These are phyloP conservation scores for Caloenas nicobarica DNA, from an alignment of 2,113 vertebrate genomes.

Conservation along the genomic window DNA sequence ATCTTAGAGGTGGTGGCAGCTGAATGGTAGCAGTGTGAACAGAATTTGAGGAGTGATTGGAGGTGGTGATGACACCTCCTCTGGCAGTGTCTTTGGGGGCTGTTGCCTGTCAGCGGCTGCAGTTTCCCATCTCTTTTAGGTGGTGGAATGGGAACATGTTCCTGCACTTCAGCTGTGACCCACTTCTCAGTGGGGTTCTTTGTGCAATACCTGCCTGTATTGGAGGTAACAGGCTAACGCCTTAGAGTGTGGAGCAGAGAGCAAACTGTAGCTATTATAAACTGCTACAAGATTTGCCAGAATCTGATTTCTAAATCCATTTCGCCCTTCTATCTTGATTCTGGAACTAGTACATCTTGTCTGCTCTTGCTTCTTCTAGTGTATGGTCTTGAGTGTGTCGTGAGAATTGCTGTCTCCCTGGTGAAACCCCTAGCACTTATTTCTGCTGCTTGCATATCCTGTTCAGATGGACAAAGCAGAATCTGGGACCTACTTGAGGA, in stretches of 20 bases:
- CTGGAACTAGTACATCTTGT: not conserved
- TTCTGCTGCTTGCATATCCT: not conserved
- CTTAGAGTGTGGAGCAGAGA: fast-evolving
- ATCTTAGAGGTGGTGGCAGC: not conserved
- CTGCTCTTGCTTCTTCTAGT: fast-evolving
- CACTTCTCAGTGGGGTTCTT: not conserved
- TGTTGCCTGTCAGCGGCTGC: not conserved
- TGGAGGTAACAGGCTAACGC: not conserved
- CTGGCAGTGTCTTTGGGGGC: not conserved
- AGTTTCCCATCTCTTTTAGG: fast-evolving
- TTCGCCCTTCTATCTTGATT: not conserved
- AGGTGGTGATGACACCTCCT: not conserved
- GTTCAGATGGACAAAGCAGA: not conserved
- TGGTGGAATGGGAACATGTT: not conserved
- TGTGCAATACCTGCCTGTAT: not conserved
- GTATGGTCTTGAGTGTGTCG: fast-evolving
- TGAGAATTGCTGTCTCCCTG: too few species aligned
- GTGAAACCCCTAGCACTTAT: too few species aligned
- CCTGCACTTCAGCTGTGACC: not conserved
- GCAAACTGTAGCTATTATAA: not conserved
- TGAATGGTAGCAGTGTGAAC: not conserved
- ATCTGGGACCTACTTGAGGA: fast-evolving
- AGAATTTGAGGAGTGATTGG: not conserved
- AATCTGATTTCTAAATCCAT: not conserved
- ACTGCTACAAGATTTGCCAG: not conserved